Evolutionary conservation across 2,113 vertebrate species (phyloP).

Genomic region (Gulo gulo): DNA sequence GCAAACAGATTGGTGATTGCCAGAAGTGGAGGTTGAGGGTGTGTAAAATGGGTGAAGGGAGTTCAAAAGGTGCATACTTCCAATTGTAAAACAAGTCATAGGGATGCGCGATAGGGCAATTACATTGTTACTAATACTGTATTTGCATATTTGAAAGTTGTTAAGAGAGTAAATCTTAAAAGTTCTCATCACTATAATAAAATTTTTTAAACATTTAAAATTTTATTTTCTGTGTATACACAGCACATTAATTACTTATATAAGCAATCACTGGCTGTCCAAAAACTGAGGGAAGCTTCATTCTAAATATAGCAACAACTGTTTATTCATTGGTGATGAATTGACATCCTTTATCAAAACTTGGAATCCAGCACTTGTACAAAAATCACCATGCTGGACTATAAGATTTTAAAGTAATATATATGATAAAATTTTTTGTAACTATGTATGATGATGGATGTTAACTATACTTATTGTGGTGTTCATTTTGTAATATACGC

Average conservation of each 20-base stretch:
- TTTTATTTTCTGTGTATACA: slow-evolving; percentile 34
- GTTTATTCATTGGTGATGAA: background rate
- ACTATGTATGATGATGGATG: background rate
- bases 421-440: background rate
- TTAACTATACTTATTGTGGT: background rate
- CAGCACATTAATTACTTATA: slow-evolving; percentile 12
- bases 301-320: slow-evolving; percentile 49
- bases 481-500: background rate
- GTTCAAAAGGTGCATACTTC: background rate
- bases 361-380: slow-evolving; percentile 3
- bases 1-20: background rate
- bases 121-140: background rate
- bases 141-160: background rate
- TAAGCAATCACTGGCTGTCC: slow-evolving; percentile 5
- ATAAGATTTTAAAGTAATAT: slow-evolving; percentile 37
- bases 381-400: slow-evolving; percentile 26
- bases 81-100: background rate
- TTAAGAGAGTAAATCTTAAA: background rate
- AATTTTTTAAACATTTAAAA: slow-evolving; percentile 18
- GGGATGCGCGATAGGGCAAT: background rate
- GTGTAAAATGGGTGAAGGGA: background rate
- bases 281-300: slow-evolving; percentile 21
- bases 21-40: background rate
- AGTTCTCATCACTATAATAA: background rate
- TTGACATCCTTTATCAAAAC: slow-evolving; percentile 9